Base-by-base conservation (phyloP, 2,888 invertebrate species). In the Auanema sp. region DNA sequence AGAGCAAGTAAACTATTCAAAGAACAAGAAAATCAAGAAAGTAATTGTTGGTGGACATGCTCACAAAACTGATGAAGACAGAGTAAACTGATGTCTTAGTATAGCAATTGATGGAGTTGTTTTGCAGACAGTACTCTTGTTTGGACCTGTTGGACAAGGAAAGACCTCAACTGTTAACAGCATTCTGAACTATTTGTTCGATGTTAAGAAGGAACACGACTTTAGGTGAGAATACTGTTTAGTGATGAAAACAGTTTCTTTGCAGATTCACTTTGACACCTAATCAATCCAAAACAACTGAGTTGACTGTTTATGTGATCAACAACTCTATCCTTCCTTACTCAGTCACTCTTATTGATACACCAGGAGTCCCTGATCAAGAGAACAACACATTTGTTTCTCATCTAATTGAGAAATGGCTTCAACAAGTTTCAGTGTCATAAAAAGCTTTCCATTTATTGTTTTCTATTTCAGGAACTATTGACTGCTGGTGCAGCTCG, bases 291-390 rank as follows among this genome's bases (percentile, higher is more conserved):
- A 55, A 70, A 18, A 75, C 78, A 18, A 61, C 68, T 21, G 74
- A 70, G 12, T 62, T 79, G 2, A 72, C 72, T 40, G 78, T 73
- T n/a, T 79, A 79, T 66, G 71, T 71, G 23, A 74, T 79, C 69
- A 78, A 78, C 66, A 77, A 79, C 71, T 76, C 78, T 16, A 61
- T 78, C 55, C 71, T 75, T 16, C 77, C 77, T 21, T 79, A 65
- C 66, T 68, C 72, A 55, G 69, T 79, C 41, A 79, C 79, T 41
- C 65, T 79, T 62, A 69, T 79, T 33, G 79, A 79, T 62, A 78
- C 79, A 23, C 79, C 79, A 18, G 79, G 79, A 60, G 75, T 79
- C 21, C 68, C 73, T 25, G 65, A 77, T 47, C 60, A 63, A 60
- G 70, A 71, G 64, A 72, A 71, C 41, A 74, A 77, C 47, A 71